Conservation (phyloP, 2,888 invertebrate genomes). For the Lochmaea crataegi region DNA sequence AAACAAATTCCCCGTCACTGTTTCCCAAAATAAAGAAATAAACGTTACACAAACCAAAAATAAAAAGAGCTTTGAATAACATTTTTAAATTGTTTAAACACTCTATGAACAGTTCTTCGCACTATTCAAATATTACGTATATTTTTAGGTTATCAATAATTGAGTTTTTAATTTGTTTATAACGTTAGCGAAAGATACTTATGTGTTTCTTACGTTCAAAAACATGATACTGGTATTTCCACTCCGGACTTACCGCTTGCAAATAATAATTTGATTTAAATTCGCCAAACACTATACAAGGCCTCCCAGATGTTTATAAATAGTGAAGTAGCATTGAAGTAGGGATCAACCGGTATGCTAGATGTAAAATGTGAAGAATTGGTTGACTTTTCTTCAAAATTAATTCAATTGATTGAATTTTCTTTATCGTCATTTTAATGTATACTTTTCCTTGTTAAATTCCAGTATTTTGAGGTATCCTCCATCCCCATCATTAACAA, state of each 20-base stretch:
- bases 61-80: neutral
- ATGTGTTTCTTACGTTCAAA: neutral
- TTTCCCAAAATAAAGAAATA: neutral
- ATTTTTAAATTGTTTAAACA: neutral
- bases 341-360: too few species aligned
- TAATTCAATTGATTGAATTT: too few species aligned
- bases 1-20: conserved; percentile 7
- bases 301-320: too few species aligned
- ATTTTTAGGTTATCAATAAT: neutral
- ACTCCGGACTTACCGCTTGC: neutral
- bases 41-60: neutral
- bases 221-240: neutral
- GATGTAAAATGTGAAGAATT: too few species aligned
- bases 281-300: neutral
- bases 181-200: neutral
- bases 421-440: too few species aligned
- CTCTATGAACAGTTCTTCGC: too few species aligned
- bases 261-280: neutral
- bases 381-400: too few species aligned
- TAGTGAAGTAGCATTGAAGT: too few species aligned
- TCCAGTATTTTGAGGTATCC: too few species aligned
- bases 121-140: too few species aligned
- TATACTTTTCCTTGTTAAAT: too few species aligned
- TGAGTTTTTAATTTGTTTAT: neutral
- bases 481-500: too few species aligned